Evolutionary conservation across 2,888 invertebrate genomes (phyloP), one percentile per base, ranked within the genome.

Genomic region (Margaritifera margaritifera): DNA sequence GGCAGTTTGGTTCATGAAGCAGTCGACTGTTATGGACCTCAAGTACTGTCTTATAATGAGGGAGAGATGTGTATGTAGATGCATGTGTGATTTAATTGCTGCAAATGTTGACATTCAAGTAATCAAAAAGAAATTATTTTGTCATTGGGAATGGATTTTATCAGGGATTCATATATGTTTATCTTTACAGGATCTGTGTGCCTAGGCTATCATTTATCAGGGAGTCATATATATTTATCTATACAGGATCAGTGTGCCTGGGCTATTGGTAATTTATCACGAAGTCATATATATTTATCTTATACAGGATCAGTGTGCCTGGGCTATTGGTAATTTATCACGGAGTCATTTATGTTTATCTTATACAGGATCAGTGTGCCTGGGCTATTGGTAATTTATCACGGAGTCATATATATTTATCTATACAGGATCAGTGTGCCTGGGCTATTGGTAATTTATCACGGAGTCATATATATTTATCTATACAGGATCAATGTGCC

Each of bases 381-480:
- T 88, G 87, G 87, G 85, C 86, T 8, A 42, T 88, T 31, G 88
- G 87, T 20, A 88, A 88, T 68, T 64, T 88, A 22, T 88, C 88
- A 6, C 87, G 85, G 27, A 27, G 27, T 27, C n/a, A 19, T 53
- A 18, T 53, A 53, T 53, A 19, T 53, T 19, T 19, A 19, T 53
- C 53, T n/a, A n/a, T 54, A 54, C 54, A 54, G 54, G 20, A 54
- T 19, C 54, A 54, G 5, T 54, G 2, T 54, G 4, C 5, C 19
- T n/a, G n/a, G n/a, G 54, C 2, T 19, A n/a, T n/a, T 5, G 11
- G n/a, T n/a, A n/a, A n/a, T n/a, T n/a, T n/a, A 6, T 22, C 22
- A 22, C 6, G 22, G 20, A 22, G n/a, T 55, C n/a, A 8, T 22
- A 24, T 56, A 22, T 56, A 4, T 56, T 56, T 22, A 19, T 18